A percentile compares a stretch with the other conserved stretches of the same genome.
phyloP scores from a whole-genome alignment of 2,797 vertebrate genomes.

The Pseudomugil gertrudae region DNA sequence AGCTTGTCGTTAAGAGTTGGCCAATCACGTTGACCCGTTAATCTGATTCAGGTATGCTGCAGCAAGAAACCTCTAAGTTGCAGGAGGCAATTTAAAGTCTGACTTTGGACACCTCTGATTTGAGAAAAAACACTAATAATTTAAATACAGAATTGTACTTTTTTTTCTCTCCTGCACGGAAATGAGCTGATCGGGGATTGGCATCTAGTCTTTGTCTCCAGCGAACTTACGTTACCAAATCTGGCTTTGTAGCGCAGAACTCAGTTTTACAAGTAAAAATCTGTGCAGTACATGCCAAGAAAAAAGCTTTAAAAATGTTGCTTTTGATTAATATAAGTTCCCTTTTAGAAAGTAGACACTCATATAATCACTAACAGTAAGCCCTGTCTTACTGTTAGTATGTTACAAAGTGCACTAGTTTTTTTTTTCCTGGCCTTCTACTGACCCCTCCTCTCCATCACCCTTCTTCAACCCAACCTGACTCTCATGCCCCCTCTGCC shows the following conservation, averaged over 20 bases:
- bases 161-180: neutral
- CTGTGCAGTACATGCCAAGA: neutral
- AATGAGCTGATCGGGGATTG: neutral
- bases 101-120: no score
- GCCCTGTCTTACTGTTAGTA: no score
- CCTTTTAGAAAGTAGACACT: neutral
- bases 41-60: no score
- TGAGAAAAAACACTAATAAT: no score
- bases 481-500: slow-evolving; percentile 29
- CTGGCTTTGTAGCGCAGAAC: neutral
- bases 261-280: neutral
- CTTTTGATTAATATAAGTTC: neutral
- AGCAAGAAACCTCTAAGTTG: no score
- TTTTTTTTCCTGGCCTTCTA: slow-evolving; percentile 34
- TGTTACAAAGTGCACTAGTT: neutral
- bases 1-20: no score
- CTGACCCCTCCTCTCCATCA: slow-evolving; percentile 49
- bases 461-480: slow-evolving; percentile 34
- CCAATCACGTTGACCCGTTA: no score
- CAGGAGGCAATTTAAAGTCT: no score
- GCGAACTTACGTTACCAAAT: neutral
- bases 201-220: neutral
- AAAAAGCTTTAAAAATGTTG: neutral
- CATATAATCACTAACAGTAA: no score
- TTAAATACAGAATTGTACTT: neutral